Base-by-base conservation (phyloP, 2,113 vertebrate species). In the Pontoporia blainvillei region DNA sequence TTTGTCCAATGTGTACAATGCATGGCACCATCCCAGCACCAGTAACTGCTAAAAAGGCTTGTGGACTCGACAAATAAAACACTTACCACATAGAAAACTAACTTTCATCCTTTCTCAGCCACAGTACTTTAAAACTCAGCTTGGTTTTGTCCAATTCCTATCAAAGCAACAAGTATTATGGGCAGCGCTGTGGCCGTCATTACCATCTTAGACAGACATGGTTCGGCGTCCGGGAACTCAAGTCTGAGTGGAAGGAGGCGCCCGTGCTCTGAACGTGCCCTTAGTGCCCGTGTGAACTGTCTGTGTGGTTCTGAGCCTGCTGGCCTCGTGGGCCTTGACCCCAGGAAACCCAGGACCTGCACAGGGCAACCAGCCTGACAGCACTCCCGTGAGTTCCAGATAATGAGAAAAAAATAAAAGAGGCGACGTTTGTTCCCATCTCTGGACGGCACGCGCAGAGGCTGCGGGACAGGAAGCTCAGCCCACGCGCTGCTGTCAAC, bases 301-400 rank as follows among this genome's bases (percentile, higher is more conserved):
- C 52, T 29, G 0, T 11, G 73, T 0, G 0, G 17, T 46, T 34
- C 72, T 20, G 8, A 49, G 71, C 29, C 72, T 8, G 1, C 44
- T 20, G 44, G 27, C 0, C 27, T 11, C 27, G 27, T 0, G 2
- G 15, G 3, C 44, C 31, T 49, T 6, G 0, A 7, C 46, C 23
- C 5, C 39, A 25, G 20, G 72, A 57, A 44, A 49, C 36, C 71
- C 6, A 6, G 25, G 59, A 23, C 11, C 5, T n/a, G 2, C 10
- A 12, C 1, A 52, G 2, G 57, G 39, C 52, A 21, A 59, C 34
- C 34, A 34, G 17, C 41, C 34, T 27, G 27, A 52, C 10, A 8
- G 27, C n/a, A 25, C 52, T n/a, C 88, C 71, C 4, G 0, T 8
- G n/a, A 79, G 21, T 49, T 86, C 81, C 29, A n/a, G 61, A 25